Evolutionary conservation across 2,797 vertebrate genomes (phyloP).

Genomic region (Cryptoblepharus egeriae): DNA sequence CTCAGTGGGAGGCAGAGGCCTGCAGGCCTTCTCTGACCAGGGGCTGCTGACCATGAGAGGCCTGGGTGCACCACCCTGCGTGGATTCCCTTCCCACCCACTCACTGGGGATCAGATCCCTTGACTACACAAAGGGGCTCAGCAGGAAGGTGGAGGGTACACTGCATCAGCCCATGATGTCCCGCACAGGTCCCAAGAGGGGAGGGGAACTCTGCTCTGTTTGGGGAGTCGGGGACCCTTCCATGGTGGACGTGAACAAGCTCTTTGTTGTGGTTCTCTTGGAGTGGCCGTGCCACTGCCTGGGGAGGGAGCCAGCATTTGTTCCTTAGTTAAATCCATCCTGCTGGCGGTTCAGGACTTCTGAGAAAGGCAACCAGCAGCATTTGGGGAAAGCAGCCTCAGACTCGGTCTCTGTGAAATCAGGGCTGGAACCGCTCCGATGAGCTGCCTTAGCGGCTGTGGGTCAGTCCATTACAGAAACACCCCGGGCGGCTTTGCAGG

Average conservation of each 20-base stretch:
- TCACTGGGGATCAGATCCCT: too few species aligned
- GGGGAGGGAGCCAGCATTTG: not conserved
- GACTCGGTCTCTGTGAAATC: slow-evolving; percentile 38
- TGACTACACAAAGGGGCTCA: too few species aligned
- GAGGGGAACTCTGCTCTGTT: not conserved
- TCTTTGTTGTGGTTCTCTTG: not conserved
- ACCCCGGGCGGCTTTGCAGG: not conserved
- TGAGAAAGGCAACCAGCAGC: too few species aligned
- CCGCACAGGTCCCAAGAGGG: too few species aligned
- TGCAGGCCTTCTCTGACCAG: too few species aligned
- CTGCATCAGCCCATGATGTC: too few species aligned
- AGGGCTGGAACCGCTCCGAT: slow-evolving; percentile 50
- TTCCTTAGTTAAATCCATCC: not conserved
- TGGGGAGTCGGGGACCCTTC: not conserved
- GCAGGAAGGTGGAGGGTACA: too few species aligned
- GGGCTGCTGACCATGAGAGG: too few species aligned
- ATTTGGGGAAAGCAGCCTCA: too few species aligned
- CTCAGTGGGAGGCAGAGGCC: too few species aligned
- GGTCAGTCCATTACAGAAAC: slow-evolving; percentile 42
- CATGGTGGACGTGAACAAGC: not conserved
- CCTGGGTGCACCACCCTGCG: too few species aligned
- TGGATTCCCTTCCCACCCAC: too few species aligned
- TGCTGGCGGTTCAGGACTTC: not conserved
- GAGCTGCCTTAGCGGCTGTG: slow-evolving; percentile 29
- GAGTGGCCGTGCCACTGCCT: not conserved